These are phyloP conservation scores for Colius striatus DNA, from an alignment of 2,113 vertebrate species.

Conservation along the genomic window DNA sequence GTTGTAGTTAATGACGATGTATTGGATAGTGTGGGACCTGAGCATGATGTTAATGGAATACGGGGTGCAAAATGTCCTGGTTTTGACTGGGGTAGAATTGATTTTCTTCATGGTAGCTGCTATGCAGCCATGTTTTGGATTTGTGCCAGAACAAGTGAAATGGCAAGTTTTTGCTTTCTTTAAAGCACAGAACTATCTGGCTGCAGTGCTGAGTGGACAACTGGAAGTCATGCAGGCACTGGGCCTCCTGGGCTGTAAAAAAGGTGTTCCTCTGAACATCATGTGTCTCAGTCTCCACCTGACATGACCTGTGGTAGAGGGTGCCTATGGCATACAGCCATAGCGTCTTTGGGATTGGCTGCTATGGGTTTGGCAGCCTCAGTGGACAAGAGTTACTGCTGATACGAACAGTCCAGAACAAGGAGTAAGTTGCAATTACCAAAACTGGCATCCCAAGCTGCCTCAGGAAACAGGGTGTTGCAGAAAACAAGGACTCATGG, in stretches of 20 bases:
- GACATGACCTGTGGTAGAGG: not conserved
- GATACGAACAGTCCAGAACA: rapidly evolving
- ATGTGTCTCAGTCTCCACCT: not conserved
- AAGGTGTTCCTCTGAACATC: not conserved
- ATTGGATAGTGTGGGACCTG: too few relatives aligned
- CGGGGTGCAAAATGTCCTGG: too few relatives aligned
- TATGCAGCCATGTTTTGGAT: too few relatives aligned
- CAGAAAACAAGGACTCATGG: not conserved
- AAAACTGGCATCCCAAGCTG: not conserved
- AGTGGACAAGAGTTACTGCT: not conserved
- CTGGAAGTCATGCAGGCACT: not conserved
- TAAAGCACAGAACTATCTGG: not conserved
- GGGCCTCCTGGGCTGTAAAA: not conserved
- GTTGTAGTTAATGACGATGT: too few relatives aligned
- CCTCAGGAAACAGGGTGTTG: not conserved
- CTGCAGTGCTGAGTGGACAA: not conserved
- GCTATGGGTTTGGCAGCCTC: not conserved
- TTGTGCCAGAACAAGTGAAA: not conserved
- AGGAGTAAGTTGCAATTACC: not conserved
- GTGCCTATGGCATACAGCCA: not conserved
- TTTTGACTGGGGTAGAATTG: too few relatives aligned
- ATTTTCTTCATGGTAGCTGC: too few relatives aligned
- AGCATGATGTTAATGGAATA: too few relatives aligned
- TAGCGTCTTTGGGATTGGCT: not conserved
- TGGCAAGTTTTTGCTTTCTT: not conserved